Evolutionary conservation across 1,140 invertebrate genomes (phyloP).

Genomic region (Anastatus disparis): DNA sequence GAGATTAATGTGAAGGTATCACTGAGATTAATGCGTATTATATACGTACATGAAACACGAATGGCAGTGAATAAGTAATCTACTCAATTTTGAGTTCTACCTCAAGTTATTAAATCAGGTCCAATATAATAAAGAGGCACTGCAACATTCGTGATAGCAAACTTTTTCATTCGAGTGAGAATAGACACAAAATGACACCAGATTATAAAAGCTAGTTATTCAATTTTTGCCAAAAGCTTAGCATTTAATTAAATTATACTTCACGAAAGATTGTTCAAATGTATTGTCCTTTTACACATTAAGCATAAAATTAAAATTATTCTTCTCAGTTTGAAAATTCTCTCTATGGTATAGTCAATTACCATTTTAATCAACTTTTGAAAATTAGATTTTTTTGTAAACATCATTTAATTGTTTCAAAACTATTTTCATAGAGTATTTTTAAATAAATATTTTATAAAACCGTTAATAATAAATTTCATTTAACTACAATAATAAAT

Average conservation of each 20-base stretch:
- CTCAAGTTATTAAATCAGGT: constrained; percentile 16
- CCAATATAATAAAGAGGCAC: constrained; percentile 5
- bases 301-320: constrained; percentile 1
- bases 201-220: background rate
- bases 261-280: background rate
- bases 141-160: constrained; percentile 7
- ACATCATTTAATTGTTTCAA: too few relatives aligned
- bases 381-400: too few relatives aligned
- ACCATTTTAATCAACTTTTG: background rate
- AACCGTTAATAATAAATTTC: too few relatives aligned
- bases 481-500: too few relatives aligned
- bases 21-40: constrained; percentile 19
- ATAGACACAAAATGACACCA: background rate
- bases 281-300: background rate
- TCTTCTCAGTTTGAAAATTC: constrained; percentile 7
- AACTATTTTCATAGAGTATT: too few relatives aligned
- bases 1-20: background rate
- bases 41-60: constrained; percentile 15
- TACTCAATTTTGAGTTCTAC: constrained; percentile 25
- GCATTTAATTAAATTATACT: constrained; percentile 17
- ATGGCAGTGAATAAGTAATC: background rate
- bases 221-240: background rate
- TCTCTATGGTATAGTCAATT: background rate
- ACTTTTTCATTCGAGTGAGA: background rate
- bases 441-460: too few relatives aligned